These are phyloP conservation scores for Lampris incognitus DNA, from an alignment of 2,113 vertebrate genomes.

Conservation along the genomic window DNA sequence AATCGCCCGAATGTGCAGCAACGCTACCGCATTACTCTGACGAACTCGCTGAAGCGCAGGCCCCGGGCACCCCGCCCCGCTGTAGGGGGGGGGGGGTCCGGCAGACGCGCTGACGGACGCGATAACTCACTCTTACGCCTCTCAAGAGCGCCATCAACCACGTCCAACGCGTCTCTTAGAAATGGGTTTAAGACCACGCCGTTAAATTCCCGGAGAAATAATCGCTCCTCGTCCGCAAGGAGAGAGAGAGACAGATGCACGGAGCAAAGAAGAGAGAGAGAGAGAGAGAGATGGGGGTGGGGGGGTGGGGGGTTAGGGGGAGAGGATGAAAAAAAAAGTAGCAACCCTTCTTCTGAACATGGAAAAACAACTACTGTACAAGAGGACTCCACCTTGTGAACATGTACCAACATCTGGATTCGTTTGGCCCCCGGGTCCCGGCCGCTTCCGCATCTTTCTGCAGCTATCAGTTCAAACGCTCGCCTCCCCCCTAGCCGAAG, in stretches of 20 bases:
- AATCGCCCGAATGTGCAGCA: too few relatives aligned
- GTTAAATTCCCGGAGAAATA: conserved; percentile 49
- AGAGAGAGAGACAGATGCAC: conserved; percentile 40
- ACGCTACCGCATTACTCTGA: not conserved
- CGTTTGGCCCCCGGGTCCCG: conserved; percentile 67
- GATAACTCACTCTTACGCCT: not conserved
- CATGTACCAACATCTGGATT: conserved; percentile 74
- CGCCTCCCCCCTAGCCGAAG: conserved; percentile 18
- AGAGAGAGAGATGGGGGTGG: conserved; percentile 28
- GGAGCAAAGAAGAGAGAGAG: conserved; percentile 39
- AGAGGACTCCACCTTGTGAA: conserved; percentile 71
- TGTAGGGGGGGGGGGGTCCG: too few relatives aligned
- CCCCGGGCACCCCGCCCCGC: too few relatives aligned
- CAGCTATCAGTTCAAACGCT: conserved; percentile 58
- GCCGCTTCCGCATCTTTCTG: conserved; percentile 60
- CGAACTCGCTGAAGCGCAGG: not conserved
- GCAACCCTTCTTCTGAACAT: conserved; percentile 63
- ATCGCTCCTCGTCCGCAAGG: conserved; percentile 45
- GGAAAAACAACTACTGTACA: conserved; percentile 74
- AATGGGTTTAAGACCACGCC: conserved; percentile 37
- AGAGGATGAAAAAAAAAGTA: conserved; percentile 51
- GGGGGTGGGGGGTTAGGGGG: conserved; percentile 44
- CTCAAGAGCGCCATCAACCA: conserved; percentile 1
- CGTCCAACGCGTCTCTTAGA: conserved; percentile 14
- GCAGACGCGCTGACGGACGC: not conserved